These are phyloP conservation scores for Paedocypris sp. DNA, from an alignment of 2,113 vertebrate genomes.

Conservation along the genomic window DNA sequence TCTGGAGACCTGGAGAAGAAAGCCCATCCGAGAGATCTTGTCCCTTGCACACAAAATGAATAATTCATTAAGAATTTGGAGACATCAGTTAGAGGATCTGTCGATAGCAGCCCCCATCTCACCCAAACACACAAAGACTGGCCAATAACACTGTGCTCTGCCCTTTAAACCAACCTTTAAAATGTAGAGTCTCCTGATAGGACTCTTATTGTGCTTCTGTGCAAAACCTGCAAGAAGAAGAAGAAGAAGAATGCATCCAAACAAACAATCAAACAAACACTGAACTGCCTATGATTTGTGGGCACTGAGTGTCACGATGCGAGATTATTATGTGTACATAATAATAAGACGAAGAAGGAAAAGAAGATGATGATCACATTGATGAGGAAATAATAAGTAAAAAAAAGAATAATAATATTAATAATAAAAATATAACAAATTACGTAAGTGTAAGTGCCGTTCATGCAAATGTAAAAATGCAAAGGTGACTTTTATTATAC, in stretches of 20 bases:
- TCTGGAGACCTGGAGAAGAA: conserved; percentile 42
- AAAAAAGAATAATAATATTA: no score
- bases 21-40: conserved; percentile 39
- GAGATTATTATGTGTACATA: no score
- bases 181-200: conserved; percentile 45
- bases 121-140: conserved; percentile 33
- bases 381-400: no score
- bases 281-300: neutral
- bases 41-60: conserved; percentile 46
- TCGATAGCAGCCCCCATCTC: conserved; percentile 41
- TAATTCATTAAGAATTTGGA: conserved; percentile 57
- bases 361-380: no score
- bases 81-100: conserved; percentile 60
- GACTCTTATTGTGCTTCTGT: conserved; percentile 35
- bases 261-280: neutral
- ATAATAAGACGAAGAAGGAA: no score
- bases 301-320: no score
- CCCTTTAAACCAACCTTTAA: conserved; percentile 57
- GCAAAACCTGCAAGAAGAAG: conserved; percentile 32
- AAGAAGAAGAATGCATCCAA: conserved; percentile 21
- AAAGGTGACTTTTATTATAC: no score
- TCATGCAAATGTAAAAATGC: no score
- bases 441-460: no score
- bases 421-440: no score
- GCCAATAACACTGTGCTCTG: conserved; percentile 45